A percentile compares a stretch with the other conserved stretches of the same genome.
Evolutionary conservation across 2,888 invertebrate genomes (phyloP).

Genomic region (Lamproptera curius): DNA sequence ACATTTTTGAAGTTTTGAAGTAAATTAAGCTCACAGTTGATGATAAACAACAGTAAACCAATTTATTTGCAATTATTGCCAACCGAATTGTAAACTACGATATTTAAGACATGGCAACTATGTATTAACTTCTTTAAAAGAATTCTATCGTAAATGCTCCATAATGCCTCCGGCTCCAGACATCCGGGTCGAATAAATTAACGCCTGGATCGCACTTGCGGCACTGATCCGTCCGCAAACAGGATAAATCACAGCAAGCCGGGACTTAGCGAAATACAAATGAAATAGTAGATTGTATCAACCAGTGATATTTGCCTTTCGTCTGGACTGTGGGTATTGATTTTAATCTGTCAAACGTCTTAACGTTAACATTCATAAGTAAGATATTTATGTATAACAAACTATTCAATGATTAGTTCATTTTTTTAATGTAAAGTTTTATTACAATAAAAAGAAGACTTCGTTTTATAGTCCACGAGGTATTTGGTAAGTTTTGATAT

Average conservation of each 20-base stretch:
- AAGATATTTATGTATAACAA: no score
- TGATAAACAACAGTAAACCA: no score
- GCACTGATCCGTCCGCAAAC: constrained; percentile 16
- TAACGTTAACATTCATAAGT: no score
- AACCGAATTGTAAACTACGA: background rate
- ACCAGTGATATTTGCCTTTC: constrained; percentile 2
- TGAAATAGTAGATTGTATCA: constrained; percentile 10
- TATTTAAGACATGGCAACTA: background rate
- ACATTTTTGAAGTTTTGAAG: no score
- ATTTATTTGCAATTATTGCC: no score
- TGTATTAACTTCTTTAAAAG: constrained; percentile 7
- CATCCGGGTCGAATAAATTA: constrained; percentile 16
- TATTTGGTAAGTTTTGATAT: no score
- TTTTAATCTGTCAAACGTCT: no score
- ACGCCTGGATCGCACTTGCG: constrained; percentile 5
- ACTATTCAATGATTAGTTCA: no score
- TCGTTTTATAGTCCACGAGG: no score
- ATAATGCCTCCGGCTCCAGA: constrained; percentile 16
- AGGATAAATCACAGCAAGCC: constrained; percentile 15
- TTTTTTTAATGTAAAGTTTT: no score
- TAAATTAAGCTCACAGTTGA: no score
- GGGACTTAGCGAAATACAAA: constrained; percentile 10
- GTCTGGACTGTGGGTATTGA: background rate
- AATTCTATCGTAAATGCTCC: constrained; percentile 13
- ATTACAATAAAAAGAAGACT: no score